Conservation (phyloP, 2,797 vertebrate species). For the Galaxias olidus region DNA sequence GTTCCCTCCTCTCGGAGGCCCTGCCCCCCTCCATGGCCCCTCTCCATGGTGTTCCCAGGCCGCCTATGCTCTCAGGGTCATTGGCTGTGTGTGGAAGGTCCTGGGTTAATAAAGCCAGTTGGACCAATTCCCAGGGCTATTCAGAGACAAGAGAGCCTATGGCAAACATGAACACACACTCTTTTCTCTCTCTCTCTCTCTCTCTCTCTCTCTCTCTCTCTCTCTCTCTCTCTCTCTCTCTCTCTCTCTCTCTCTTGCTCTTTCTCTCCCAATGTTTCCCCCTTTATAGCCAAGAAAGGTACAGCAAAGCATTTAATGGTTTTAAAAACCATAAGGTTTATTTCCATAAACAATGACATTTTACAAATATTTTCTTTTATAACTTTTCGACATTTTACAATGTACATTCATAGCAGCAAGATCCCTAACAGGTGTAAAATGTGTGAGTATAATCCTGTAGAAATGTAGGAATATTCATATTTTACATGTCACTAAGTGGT, state of each 20-base stretch:
- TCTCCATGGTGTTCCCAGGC: constrained; percentile 10
- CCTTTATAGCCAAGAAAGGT: no score
- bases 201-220: constrained; percentile 1
- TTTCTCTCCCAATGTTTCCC: background rate
- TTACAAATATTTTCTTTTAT: no score
- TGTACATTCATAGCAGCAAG: no score
- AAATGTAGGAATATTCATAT: no score
- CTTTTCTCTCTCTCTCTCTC: background rate
- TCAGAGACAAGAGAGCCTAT: constrained; percentile 33
- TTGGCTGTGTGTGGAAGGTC: constrained; percentile 6
- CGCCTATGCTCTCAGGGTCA: constrained; percentile 16
- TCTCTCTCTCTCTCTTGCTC: background rate
- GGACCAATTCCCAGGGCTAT: constrained; percentile 46
- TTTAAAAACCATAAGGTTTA: no score
- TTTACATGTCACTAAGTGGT: no score
- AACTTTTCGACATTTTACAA: no score
- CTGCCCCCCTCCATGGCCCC: background rate
- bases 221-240: constrained; percentile 2
- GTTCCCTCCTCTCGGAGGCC: background rate
- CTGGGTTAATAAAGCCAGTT: constrained; percentile 17
- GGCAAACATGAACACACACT: constrained; percentile 19
- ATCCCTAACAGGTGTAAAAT: no score
- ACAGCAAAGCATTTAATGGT: no score
- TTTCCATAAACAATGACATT: no score
- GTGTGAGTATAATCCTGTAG: no score